Evolutionary conservation across 1,140 invertebrate species (phyloP).

Genomic region (Arion vulgaris): DNA sequence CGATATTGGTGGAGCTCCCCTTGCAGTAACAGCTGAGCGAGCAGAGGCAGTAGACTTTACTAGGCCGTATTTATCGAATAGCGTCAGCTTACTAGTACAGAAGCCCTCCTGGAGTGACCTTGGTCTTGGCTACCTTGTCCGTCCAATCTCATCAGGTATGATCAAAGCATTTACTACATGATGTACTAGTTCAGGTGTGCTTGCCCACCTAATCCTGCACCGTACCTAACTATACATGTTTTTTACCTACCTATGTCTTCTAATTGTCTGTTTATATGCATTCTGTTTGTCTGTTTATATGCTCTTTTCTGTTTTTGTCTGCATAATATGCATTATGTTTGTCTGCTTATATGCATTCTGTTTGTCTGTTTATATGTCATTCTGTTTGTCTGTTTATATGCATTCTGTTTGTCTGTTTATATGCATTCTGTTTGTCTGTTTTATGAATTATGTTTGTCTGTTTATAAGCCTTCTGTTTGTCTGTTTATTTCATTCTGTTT

Average conservation of each 20-base stretch:
- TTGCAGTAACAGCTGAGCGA: slow-evolving; percentile 66
- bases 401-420: no score
- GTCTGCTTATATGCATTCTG: no score
- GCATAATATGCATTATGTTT: no score
- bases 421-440: no score
- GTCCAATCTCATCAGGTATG: slow-evolving; percentile 87
- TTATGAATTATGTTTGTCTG: no score
- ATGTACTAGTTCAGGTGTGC: not conserved
- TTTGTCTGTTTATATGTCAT: not conserved
- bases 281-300: no score
- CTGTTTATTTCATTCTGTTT: no score
- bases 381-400: not conserved
- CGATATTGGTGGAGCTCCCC: slow-evolving; percentile 90
- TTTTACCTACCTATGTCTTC: no score
- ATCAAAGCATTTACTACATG: no score
- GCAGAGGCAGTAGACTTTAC: slow-evolving; percentile 70
- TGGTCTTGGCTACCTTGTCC: slow-evolving; percentile 95
- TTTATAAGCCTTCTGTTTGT: no score
- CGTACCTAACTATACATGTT: not conserved
- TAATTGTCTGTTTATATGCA: not conserved
- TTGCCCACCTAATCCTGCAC: not conserved
- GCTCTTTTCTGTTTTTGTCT: no score
- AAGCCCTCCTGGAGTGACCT: slow-evolving; percentile 90
- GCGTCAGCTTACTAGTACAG: slow-evolving; percentile 96
- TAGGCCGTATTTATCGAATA: slow-evolving; percentile 80